These are phyloP conservation scores for Tachuris rubrigastra DNA, from an alignment of 2,113 vertebrate genomes.

Conservation along the genomic window DNA sequence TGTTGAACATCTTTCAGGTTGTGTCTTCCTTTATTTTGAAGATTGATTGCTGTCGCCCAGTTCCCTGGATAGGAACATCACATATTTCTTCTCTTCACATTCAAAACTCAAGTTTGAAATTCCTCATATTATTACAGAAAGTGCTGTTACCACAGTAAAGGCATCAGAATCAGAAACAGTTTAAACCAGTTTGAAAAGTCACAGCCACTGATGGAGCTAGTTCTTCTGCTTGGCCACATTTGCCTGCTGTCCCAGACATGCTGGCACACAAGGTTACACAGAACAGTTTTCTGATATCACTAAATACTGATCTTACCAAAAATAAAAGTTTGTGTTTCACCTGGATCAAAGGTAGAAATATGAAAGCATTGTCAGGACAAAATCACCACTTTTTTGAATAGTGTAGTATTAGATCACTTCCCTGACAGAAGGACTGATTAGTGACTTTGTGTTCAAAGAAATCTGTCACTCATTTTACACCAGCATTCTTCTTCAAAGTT, in stretches of 20 bases:
- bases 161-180: neutral
- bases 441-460: neutral
- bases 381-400: neutral
- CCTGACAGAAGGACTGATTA: neutral
- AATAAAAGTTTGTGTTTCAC: neutral
- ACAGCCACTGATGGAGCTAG: neutral
- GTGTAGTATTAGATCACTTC: neutral
- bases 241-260: neutral
- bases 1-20: neutral
- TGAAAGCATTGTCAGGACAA: neutral
- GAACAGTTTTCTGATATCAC: neutral
- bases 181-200: neutral
- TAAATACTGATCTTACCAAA: neutral
- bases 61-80: neutral
- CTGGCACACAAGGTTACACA: neutral
- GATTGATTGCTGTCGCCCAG: neutral
- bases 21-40: neutral
- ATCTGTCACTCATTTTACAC: neutral
- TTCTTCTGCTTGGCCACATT: rapidly evolving
- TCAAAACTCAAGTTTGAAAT: neutral
- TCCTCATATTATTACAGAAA: neutral
- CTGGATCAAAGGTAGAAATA: neutral
- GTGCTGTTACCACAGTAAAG: neutral
- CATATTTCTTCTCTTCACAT: neutral
- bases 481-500: neutral